Base-by-base conservation (phyloP, 2,888 invertebrate genomes). In the Papilio gigon region DNA sequence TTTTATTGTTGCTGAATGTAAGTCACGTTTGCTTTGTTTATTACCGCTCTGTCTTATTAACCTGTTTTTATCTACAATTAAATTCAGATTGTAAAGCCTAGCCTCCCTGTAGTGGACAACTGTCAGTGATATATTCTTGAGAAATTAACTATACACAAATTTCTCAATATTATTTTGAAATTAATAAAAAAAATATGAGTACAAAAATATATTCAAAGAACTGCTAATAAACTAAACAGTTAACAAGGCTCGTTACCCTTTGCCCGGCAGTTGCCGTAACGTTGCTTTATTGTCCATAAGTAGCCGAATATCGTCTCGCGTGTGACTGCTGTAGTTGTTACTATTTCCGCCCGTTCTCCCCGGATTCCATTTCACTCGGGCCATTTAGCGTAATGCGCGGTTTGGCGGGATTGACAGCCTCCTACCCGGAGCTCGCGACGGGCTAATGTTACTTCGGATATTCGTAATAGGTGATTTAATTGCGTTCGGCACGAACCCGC, bases 311-410 rank as follows among this genome's bases (percentile, higher is more conserved):
- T 82, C 81, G 79, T 80, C 76, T 80, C 78, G 77, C 79, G 78
- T 80, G 77, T 74, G 72, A 76, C 72, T 78, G 78, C 77, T 77
- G 74, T 78, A 77, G 78, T 78, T 80, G 80, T 84, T 86, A 89
- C 88, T 89, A 88, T 88, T 87, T 87, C 90, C 90, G 83, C 82
- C 82, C 79, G 79, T 77, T 74, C 78, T 74, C 74, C 78, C 77
- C 75, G 77, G 77, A 73, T 75, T 75, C 77, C 77, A 71, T 73
- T 87, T 90, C 89, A 87, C 80, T 79, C 91, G 89, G 86, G 81
- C 90, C 91, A 91, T 92, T 91, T 91, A 86, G 82, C 85, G 80
- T 90, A 89, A 91, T 89, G 87, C 88, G 91, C 84, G 91, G 91
- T 90, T 90, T 87, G 81, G 79, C 74, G 81, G 88, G 90, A 90